A percentile compares a stretch with the other conserved stretches of the same genome.
Conservation (phyloP, 2,113 vertebrate species). For the Limnothrissa miodon region DNA sequence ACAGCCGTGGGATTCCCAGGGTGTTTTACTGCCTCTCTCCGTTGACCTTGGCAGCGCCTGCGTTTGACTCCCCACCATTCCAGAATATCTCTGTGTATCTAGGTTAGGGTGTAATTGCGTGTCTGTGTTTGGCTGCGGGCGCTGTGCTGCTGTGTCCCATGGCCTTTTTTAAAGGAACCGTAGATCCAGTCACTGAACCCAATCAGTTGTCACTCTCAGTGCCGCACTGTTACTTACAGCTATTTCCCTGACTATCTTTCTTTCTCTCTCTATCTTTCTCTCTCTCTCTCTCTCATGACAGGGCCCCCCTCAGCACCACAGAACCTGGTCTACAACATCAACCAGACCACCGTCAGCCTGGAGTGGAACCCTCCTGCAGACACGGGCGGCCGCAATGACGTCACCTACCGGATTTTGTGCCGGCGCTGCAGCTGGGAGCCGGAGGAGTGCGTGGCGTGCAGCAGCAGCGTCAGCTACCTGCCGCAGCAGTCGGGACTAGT, state of each 20-base stretch:
- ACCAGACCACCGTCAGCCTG: slow-evolving; percentile 93
- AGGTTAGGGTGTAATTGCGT: slow-evolving; percentile 67
- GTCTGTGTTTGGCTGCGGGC: slow-evolving; percentile 61
- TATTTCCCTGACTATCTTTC: background rate
- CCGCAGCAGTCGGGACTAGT: slow-evolving; percentile 90
- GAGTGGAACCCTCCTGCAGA: slow-evolving; percentile 96
- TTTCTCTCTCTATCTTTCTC: slow-evolving; percentile 37
- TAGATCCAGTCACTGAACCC: slow-evolving; percentile 54
- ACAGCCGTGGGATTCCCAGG: slow-evolving; percentile 6
- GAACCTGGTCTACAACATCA: slow-evolving; percentile 99
- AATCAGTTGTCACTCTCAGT: slow-evolving; percentile 31
- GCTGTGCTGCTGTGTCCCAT: slow-evolving; percentile 50
- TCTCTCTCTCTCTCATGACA: slow-evolving; percentile 59
- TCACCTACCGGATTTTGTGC: slow-evolving; percentile 92
- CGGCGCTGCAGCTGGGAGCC: slow-evolving; percentile 95
- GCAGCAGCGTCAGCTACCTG: slow-evolving; percentile 87
- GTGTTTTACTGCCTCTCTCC: slow-evolving; percentile 34
- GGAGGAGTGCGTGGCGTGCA: slow-evolving; percentile 91
- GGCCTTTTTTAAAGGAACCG: slow-evolving; percentile 48
- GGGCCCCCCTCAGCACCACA: slow-evolving; percentile 97
- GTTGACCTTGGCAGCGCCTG: slow-evolving; percentile 58
- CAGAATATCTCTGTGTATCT: slow-evolving; percentile 50
- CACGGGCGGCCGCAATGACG: slow-evolving; percentile 90
- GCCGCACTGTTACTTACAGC: slow-evolving; percentile 10
- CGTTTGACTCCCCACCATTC: slow-evolving; percentile 50